Evolutionary conservation across 2,888 invertebrate genomes (phyloP).

Genomic region (Megastigmus dorsalis): DNA sequence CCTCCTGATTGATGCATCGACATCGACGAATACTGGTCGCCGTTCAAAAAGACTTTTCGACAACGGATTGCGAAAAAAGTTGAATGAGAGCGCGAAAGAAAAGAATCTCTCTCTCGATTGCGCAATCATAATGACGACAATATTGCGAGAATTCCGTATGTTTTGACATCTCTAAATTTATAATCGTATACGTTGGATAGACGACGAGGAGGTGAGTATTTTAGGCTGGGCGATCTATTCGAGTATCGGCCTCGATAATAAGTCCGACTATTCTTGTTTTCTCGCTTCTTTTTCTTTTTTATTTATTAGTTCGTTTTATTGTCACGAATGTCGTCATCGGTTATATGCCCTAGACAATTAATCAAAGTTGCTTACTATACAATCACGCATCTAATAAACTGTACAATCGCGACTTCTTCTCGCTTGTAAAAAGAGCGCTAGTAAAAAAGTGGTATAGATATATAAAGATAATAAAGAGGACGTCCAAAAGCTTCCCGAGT

Average conservation of each 20-base stretch:
- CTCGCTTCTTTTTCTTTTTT: neutral
- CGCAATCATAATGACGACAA: neutral
- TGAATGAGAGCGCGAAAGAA: no score
- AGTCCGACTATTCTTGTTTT: constrained; percentile 11
- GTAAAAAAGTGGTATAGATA: constrained; percentile 33
- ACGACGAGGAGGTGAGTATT: constrained; percentile 2
- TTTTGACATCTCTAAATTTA: constrained; percentile 7
- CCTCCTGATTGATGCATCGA: neutral
- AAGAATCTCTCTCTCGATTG: neutral
- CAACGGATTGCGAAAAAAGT: no score
- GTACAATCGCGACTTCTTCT: constrained; percentile 12
- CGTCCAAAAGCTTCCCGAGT: constrained; percentile 10
- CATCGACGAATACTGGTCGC: no score
- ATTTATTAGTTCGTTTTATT: constrained; percentile 45
- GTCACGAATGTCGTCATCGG: constrained; percentile 53
- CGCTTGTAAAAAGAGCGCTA: constrained; percentile 23
- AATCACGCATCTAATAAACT: constrained; percentile 11
- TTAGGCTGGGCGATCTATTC: constrained; percentile 9
- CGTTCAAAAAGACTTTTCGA: no score
- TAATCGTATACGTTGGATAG: neutral
- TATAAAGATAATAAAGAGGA: constrained; percentile 13
- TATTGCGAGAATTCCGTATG: no score
- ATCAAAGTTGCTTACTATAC: constrained; percentile 32
- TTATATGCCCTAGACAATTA: constrained; percentile 58
- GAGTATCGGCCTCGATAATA: constrained; percentile 26